These are phyloP conservation scores for Halichoeres trimaculatus DNA, from an alignment of 2,113 vertebrate species.

Conservation along the genomic window DNA sequence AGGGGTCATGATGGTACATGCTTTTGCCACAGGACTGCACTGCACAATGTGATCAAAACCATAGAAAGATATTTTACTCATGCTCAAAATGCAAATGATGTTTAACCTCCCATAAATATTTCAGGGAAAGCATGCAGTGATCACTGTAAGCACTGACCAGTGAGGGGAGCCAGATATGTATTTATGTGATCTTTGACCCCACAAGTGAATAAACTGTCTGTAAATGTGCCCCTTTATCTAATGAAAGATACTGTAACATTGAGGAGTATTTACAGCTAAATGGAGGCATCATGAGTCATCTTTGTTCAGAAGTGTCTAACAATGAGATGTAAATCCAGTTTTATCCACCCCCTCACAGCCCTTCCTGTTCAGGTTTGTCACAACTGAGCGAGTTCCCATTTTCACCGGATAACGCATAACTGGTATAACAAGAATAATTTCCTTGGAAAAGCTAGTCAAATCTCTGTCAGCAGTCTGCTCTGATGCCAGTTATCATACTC, in stretches of 20 bases:
- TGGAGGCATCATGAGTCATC: constrained; percentile 5
- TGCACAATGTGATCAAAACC: constrained; percentile 52
- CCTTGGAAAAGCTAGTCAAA: constrained; percentile 36
- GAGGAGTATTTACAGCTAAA: constrained; percentile 48
- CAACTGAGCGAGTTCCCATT: not conserved
- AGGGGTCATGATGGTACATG: constrained; percentile 60
- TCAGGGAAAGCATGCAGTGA: constrained; percentile 63
- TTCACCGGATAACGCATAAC: not conserved
- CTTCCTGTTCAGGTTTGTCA: constrained; percentile 1
- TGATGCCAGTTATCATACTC: constrained; percentile 15
- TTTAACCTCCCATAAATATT: constrained; percentile 32
- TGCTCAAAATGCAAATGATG: constrained; percentile 61
- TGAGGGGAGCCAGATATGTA: constrained; percentile 11
- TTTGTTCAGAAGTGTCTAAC: not conserved
- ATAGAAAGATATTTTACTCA: constrained; percentile 55
- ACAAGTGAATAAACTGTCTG: constrained; percentile 12
- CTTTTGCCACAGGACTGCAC: constrained; percentile 68
- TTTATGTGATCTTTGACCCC: constrained; percentile 8
- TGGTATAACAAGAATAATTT: constrained; percentile 9
- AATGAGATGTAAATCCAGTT: not conserved
- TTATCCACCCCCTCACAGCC: not conserved
- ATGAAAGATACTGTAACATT: constrained; percentile 18
- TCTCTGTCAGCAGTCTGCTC: constrained; percentile 23
- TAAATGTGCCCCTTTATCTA: constrained; percentile 36
- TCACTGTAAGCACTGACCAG: constrained; percentile 25